These are phyloP conservation scores for Picus viridis DNA, from an alignment of 2,797 vertebrate genomes.

Conservation along the genomic window DNA sequence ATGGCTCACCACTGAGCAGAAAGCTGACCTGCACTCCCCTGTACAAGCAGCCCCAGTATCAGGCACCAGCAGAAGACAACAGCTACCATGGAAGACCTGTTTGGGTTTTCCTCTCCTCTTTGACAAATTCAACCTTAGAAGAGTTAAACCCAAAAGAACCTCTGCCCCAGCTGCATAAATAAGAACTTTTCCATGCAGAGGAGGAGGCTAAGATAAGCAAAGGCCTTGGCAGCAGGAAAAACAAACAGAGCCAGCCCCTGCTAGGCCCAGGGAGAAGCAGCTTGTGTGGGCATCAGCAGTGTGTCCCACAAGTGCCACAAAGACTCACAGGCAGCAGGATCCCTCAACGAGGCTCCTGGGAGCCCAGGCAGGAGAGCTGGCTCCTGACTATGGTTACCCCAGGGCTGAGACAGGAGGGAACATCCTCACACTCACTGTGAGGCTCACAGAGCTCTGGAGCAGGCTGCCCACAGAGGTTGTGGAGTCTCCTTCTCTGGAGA, in stretches of 20 bases:
- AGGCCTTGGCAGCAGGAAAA: conserved; percentile 65
- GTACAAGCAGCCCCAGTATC: neutral
- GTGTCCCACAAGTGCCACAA: neutral
- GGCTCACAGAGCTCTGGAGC: no score
- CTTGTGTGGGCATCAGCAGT: neutral
- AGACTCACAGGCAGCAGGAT: neutral
- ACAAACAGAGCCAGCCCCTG: conserved; percentile 35
- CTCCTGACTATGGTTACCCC: neutral
- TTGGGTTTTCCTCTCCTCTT: neutral
- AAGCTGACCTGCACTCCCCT: rapidly evolving
- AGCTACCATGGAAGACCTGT: neutral
- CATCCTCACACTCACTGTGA: no score
- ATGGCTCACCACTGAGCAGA: neutral
- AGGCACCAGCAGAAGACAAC: neutral
- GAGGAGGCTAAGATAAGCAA: conserved; percentile 67
- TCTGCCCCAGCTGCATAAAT: conserved; percentile 68
- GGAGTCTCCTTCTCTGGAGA: no score
- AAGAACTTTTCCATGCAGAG: conserved; percentile 35
- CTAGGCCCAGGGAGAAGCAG: neutral
- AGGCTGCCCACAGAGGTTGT: no score
- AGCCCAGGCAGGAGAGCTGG: neutral
- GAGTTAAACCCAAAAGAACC: conserved; percentile 41
- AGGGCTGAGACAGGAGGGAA: neutral
- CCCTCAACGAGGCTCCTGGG: neutral
- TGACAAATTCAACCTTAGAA: neutral